Conservation (phyloP, 2,888 invertebrate genomes). For the Flexamia atlantica region DNA sequence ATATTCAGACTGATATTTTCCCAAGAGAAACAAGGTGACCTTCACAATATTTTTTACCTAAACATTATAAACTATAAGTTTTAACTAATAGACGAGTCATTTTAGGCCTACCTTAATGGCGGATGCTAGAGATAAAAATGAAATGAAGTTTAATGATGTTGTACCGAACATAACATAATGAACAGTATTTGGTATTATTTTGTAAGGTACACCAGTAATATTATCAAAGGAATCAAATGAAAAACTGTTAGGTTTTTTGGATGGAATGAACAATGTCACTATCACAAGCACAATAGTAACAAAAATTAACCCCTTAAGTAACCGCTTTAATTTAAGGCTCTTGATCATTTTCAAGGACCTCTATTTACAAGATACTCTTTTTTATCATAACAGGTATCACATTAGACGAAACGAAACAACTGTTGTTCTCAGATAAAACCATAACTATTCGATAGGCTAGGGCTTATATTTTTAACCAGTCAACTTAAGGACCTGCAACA, state of each 20-base stretch:
- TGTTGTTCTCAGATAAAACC: too few relatives aligned
- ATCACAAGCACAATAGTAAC: neutral
- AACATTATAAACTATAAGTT: too few relatives aligned
- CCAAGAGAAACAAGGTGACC: too few relatives aligned
- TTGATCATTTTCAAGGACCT: constrained; percentile 2
- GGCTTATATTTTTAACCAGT: too few relatives aligned
- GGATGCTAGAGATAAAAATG: constrained; percentile 72
- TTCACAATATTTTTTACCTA: too few relatives aligned
- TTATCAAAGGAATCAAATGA: constrained; percentile 68
- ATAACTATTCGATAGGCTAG: too few relatives aligned
- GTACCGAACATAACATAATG: constrained; percentile 73
- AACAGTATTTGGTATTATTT: constrained; percentile 73
- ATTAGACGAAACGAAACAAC: too few relatives aligned
- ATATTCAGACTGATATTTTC: too few relatives aligned
- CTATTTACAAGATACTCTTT: too few relatives aligned
- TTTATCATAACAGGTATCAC: too few relatives aligned
- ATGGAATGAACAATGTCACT: neutral
- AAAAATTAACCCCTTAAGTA: neutral
- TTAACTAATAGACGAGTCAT: too few relatives aligned
- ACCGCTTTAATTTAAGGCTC: neutral
- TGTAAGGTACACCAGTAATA: constrained; percentile 68
- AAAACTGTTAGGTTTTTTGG: neutral
- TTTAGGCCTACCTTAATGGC: constrained; percentile 71
- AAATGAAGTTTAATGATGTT: constrained; percentile 71
- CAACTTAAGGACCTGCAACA: too few relatives aligned